Evolutionary conservation across 2,797 vertebrate species (phyloP), one percentile per base, ranked within the genome.

Genomic region (Hirundo rustica): DNA sequence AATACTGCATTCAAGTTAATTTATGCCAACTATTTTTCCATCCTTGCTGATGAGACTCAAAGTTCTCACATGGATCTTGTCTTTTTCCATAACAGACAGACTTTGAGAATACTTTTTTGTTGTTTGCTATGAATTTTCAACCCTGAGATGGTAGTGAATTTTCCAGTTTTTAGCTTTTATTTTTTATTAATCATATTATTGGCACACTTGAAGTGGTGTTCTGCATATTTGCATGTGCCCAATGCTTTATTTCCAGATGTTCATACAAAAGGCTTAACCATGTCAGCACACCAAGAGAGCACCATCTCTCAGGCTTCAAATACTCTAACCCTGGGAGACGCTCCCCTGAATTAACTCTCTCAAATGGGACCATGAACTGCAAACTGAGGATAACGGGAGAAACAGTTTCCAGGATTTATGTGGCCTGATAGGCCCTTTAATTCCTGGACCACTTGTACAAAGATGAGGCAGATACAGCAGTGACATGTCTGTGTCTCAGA

Each of bases 221-320:
- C 42, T 83, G 36, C 53, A 4, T 57, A 42, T 93, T 89, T 90
- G 47, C 55, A 23, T 51, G 38, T 89, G 92, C 81, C 75, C 65
- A 5, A 55, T 72, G 65, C 75, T 89, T 88, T 30, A 26, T 88
- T 91, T 96, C 89, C 84, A 92, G 72, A 55, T 94, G 58, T 80
- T 93, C 61, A 27, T 74, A 80, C 58, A 70, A 78, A 81, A 77
- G 50, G 36, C 73, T 87, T 87, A 82, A 68, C 68, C 61, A 58
- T 74, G 77, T 51, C 68, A 71, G 74, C 48, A 36, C 45, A 85
- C 5, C 0, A 83, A 82, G 77, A 85, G 70, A 94, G 83, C 83
- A 93, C 74, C 77, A 65, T 91, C 68, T 93, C 81, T 93, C 87
- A 91, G 86, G 65, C 81, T 91, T 83, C 81, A 77, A 47, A 58